A percentile compares a stretch with the other conserved stretches of the same genome.
Evolutionary conservation across 2,888 invertebrate species (phyloP).

Genomic region (Acrobasis repandana): DNA sequence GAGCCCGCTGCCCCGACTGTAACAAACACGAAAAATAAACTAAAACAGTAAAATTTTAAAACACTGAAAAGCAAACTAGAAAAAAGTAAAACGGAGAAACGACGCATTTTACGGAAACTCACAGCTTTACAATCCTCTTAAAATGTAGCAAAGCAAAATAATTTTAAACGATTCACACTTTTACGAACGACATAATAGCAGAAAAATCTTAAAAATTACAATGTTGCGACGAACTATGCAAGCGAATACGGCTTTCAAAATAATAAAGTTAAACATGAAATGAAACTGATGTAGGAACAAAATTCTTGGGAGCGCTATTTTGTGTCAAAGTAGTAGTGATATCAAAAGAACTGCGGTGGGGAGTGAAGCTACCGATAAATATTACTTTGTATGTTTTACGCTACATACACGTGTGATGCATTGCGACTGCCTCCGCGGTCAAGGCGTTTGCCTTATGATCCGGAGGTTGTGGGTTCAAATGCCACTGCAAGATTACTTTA

Average conservation of each 20-base stretch:
- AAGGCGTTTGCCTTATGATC: too few species aligned
- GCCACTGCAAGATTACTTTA: too few species aligned
- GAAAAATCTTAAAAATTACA: slow-evolving; percentile 8
- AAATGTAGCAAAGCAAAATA: not conserved
- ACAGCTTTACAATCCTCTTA: slow-evolving; percentile 2
- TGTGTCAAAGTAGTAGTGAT: slow-evolving; percentile 18
- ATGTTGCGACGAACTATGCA: slow-evolving; percentile 1
- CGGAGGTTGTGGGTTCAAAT: too few species aligned
- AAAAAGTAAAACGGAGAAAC: not conserved
- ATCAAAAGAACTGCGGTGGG: slow-evolving; percentile 17
- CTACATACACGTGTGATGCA: not conserved
- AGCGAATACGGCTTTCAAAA: slow-evolving; percentile 8
- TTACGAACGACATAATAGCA: slow-evolving; percentile 1
- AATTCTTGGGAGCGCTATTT: slow-evolving; percentile 12
- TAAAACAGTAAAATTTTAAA: too few species aligned
- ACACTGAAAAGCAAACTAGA: too few species aligned
- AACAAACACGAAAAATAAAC: too few species aligned
- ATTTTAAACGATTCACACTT: slow-evolving; percentile 8
- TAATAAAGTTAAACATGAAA: slow-evolving; percentile 16
- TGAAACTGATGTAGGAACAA: slow-evolving; percentile 11
- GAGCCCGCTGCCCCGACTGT: too few species aligned
- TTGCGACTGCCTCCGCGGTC: too few species aligned
- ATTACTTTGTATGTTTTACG: slow-evolving; percentile 9
- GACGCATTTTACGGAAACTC: not conserved
- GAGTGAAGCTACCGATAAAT: not conserved